Evolutionary conservation across 2,888 invertebrate species (phyloP).

Genomic region (Scelioninae gen. 1): DNA sequence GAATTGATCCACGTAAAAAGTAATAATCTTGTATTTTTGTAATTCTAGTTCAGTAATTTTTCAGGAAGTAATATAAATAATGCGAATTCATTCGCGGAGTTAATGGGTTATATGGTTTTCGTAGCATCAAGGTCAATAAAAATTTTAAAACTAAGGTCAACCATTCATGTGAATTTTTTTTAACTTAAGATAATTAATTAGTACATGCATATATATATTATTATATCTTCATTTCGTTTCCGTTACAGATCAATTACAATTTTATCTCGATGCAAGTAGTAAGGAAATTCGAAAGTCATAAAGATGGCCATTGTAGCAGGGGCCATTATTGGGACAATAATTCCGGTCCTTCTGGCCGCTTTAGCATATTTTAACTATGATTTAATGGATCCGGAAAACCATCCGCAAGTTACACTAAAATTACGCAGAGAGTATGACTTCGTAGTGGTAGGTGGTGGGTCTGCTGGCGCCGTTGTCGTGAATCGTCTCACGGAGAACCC

Average conservation of each 20-base stretch:
- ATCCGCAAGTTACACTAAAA: constrained; percentile 87
- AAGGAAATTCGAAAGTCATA: constrained; percentile 32
- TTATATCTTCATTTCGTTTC: not conserved
- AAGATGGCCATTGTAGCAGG: constrained; percentile 84
- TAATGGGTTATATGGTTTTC: not conserved
- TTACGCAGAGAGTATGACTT: constrained; percentile 92
- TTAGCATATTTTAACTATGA: constrained; percentile 94
- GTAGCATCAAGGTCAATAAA: not conserved
- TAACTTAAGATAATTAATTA: not conserved
- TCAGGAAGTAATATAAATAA: not conserved
- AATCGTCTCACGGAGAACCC: constrained; percentile 91
- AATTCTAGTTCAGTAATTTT: not conserved
- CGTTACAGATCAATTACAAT: constrained; percentile 30
- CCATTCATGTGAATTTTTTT: not conserved
- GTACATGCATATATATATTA: not conserved
- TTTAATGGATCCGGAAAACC: constrained; percentile 92
- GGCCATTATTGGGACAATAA: constrained; percentile 90
- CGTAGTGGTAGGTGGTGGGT: constrained; percentile 92
- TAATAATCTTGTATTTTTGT: too few relatives aligned
- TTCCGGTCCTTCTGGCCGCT: constrained; percentile 90
- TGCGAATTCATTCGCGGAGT: not conserved
- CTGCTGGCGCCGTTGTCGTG: constrained; percentile 93
- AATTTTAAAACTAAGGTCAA: not conserved
- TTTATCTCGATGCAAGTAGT: constrained; percentile 58
- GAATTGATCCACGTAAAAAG: not conserved